Evolutionary conservation across 2,797 vertebrate genomes (phyloP).

Genomic region (Spheniscus humboldti): DNA sequence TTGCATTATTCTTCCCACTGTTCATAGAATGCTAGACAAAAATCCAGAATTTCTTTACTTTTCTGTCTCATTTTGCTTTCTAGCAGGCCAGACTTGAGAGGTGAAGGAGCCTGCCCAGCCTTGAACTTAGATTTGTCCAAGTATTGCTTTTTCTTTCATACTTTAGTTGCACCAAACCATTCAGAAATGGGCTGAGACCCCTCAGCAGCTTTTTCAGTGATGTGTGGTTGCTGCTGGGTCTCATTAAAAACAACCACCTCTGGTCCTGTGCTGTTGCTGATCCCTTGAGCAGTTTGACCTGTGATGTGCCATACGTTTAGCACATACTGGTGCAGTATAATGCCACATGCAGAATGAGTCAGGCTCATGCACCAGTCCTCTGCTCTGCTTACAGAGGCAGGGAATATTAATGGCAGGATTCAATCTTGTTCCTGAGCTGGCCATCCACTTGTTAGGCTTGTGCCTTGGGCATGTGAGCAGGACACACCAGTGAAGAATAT

Average conservation of each 20-base stretch:
- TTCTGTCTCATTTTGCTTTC: neutral
- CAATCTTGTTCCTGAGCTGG: neutral
- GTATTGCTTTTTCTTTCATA: neutral
- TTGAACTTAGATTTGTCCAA: neutral
- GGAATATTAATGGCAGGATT: neutral
- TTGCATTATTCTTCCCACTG: neutral
- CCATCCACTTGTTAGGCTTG: neutral
- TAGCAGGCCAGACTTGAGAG: neutral
- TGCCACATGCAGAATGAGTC: neutral
- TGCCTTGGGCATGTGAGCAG: neutral
- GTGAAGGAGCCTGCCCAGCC: neutral
- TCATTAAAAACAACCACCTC: neutral
- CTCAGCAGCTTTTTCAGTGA: neutral
- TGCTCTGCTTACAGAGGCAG: neutral
- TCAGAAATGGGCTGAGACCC: neutral
- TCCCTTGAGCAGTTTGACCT: neutral
- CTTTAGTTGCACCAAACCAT: neutral
- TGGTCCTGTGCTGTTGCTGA: neutral
- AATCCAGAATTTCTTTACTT: neutral
- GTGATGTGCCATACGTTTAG: neutral
- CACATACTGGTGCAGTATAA: neutral
- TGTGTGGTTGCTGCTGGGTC: neutral
- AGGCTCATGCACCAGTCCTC: neutral
- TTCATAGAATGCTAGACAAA: neutral
- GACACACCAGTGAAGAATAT: neutral